Base-by-base conservation (phyloP, 2,113 vertebrate genomes). In the Piprites chloris region DNA sequence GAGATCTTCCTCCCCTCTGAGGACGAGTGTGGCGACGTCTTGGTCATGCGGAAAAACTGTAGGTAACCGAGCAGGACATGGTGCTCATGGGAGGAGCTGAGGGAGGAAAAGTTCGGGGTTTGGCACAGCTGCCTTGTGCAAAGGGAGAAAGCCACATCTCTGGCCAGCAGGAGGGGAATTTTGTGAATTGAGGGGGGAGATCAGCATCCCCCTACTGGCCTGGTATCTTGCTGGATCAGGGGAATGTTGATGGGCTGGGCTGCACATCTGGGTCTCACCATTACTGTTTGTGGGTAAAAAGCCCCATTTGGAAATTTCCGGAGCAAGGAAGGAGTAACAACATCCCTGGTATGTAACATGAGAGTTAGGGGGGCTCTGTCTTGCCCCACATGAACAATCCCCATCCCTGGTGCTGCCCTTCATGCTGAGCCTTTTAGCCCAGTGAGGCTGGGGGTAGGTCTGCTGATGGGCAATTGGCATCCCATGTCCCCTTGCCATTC, bases 41-140 rank as follows among this genome's bases (percentile, higher is more conserved):
- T 99, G 96, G 99, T 99, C 82, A 99, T 99, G 99, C 99, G 99
- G 97, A 99, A 99, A 98, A 99, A 99, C 98, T 99, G 99, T 99
- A 98, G 98, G 98, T 98, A 97, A 97, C 97, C 85, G 56, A 97
- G 96, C 49, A 12, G 35, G 88, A 87, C 12, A 6, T 10, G 32
- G 80, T 37, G 90, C 85, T 65, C 74, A 85, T 8, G 39, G 95
- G 55, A 49, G 72, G 13, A 53, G 41, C 49, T 6, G 4, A 89
- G 86, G 76, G 21, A 47, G 66, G 9, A 39, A 2, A 12, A 41
- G 26, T 58, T 3, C 24, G 22, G 50, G 73, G 4, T 6, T 50
- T 19, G 74, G 85, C 85, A 33, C 6, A 41, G 73, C 65, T 69
- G 81, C 35, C 56, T 24, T 2, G 7, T 28, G 71, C 37, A 6